phyloP scores from a whole-genome alignment of 2,797 vertebrate species.

The Pipistrellus pipistrellus region DNA sequence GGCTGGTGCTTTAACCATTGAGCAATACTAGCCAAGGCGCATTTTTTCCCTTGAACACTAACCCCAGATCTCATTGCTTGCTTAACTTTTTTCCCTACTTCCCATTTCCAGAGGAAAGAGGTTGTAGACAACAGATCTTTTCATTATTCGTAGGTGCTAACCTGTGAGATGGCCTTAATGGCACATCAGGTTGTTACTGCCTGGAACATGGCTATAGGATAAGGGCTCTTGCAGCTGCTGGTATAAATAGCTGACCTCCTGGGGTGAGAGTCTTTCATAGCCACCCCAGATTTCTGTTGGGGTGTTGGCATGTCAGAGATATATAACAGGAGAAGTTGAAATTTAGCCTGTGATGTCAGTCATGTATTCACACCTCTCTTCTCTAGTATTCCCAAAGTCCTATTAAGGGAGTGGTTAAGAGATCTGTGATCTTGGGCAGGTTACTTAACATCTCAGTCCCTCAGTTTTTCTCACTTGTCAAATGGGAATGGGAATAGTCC shows the following conservation, averaged over 20 bases:
- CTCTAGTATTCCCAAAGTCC: neutral
- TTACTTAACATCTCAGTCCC: conserved; percentile 4
- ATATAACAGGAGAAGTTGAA: neutral
- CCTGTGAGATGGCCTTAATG: neutral
- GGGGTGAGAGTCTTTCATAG: neutral
- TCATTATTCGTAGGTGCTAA: neutral
- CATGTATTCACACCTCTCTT: neutral
- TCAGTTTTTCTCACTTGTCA: conserved; percentile 49
- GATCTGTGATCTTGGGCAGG: neutral
- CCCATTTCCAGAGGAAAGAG: neutral
- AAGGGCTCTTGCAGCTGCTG: neutral
- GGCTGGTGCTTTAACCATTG: neutral
- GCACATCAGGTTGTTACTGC: neutral
- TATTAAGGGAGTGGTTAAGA: neutral
- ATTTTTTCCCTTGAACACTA: conserved; percentile 29
- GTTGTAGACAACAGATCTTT: neutral
- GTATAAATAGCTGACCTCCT: neutral
- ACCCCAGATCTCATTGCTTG: neutral
- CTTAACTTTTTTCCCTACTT: neutral
- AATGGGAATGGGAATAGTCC: conserved; percentile 1
- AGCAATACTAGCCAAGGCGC: neutral
- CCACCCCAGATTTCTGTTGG: neutral
- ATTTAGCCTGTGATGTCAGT: neutral
- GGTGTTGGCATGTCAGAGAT: neutral
- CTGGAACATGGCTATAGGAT: neutral